Conservation (phyloP, 1,140 invertebrate genomes). For the Heliothis virescens region DNA sequence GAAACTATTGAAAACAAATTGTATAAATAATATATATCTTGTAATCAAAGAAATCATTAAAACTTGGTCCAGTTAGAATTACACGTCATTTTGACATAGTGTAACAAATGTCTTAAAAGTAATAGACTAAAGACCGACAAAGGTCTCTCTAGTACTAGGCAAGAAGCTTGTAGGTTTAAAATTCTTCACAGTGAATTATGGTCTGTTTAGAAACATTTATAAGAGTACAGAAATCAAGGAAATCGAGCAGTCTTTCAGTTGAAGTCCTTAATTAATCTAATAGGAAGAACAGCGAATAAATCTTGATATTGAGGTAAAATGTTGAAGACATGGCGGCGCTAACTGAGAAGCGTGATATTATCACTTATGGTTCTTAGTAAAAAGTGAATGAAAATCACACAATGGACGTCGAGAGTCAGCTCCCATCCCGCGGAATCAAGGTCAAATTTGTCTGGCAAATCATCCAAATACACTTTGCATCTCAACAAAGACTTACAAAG, state of each 20-base stretch:
- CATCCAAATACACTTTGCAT: slow-evolving; percentile 62
- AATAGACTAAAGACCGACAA: too few species aligned
- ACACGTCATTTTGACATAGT: slow-evolving; percentile 33
- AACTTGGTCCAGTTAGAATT: slow-evolving; percentile 37
- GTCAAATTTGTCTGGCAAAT: slow-evolving; percentile 75
- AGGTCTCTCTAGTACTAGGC: too few species aligned
- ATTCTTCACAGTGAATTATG: too few species aligned
- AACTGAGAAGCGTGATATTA: slow-evolving; percentile 53
- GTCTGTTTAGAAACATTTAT: too few species aligned
- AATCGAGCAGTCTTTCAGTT: too few species aligned
- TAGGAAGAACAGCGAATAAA: too few species aligned
- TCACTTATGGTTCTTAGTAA: slow-evolving; percentile 58
- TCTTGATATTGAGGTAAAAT: too few species aligned
- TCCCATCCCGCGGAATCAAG: slow-evolving; percentile 69
- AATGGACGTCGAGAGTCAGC: slow-evolving; percentile 68
- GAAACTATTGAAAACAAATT: slow-evolving; percentile 60
- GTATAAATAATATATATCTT: slow-evolving; percentile 60
- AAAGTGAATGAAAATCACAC: slow-evolving; percentile 74
- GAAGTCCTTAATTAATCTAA: too few species aligned
- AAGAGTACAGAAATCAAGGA: too few species aligned
- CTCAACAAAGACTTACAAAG: slow-evolving; percentile 22
- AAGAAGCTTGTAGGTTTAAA: too few species aligned
- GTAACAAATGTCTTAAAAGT: slow-evolving; percentile 11
- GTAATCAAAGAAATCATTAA: slow-evolving; percentile 65
- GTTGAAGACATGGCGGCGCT: too few species aligned